Evolutionary conservation across 2,113 vertebrate genomes (phyloP), one percentile per base, ranked within the genome.

Genomic region (Eptesicus fuscus): DNA sequence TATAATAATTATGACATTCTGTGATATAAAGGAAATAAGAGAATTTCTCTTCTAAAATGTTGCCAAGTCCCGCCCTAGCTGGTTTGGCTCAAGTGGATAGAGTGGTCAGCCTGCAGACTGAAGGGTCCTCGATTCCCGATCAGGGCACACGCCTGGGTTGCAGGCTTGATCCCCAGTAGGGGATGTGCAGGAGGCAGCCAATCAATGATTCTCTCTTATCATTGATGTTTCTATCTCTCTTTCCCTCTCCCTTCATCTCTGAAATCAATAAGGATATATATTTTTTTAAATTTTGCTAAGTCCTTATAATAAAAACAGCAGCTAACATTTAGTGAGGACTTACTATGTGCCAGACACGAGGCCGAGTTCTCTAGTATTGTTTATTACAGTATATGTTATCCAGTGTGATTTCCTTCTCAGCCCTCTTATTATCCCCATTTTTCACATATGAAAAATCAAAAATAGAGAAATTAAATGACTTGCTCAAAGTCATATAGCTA

Each of bases 241-340:
- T 69, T 71, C 85, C 2, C 11, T 56, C 28, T 74, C 59, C 59
- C 59, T 61, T 61, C 59, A 9, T 61, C 59, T 61, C 59, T 61
- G 10, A 61, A 61, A 28, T 61, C 25, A 61, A 61, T 61, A 61
- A 61, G 28, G 23, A 61, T 11, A 25, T 28, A 28, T 61, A n/a
- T n/a, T n/a, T n/a, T 28, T 59, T 61, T 11, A 0, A 11, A 4
- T 61, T 28, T 61, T 28, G 9, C 59, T 61, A 61, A 61, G 23
- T 95, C 37, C 78, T 91, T n/a, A 87, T 70, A 80, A 67, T 83
- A 93, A 93, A 53, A 78, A 93, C 30, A 88, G 7, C 4, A 70
- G 9, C 28, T 70, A 85, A 82, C 7, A 70, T 53, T 89, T 71
- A 71, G 3, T 82, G 14, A 78, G n/a, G 2, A 53, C 3, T 80